Evolutionary conservation across 2,113 vertebrate species (phyloP).

Genomic region (Capreolus pygargus): DNA sequence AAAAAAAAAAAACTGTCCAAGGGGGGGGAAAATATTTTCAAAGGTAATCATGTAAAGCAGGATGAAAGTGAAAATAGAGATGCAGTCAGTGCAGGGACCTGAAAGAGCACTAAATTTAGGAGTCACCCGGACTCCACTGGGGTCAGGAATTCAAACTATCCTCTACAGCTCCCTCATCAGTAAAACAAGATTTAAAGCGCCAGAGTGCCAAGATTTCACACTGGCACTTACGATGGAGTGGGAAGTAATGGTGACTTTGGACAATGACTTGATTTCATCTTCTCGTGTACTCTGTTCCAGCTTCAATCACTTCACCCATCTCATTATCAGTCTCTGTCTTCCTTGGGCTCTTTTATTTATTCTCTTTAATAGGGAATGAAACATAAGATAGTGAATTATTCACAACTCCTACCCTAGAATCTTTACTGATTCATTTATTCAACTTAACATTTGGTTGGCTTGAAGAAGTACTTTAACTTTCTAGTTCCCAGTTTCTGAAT

Average conservation of each 20-base stretch:
- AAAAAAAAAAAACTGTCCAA: background rate
- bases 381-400: background rate
- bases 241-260: background rate
- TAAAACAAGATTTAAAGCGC: background rate
- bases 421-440: background rate
- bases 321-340: background rate
- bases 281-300: background rate
- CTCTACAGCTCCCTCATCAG: background rate
- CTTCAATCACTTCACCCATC: background rate
- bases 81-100: background rate
- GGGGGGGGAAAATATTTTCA: background rate
- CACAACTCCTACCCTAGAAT: background rate
- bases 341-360: background rate
- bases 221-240: background rate
- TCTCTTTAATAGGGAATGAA: background rate
- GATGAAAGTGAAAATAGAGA: background rate
- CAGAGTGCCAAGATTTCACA: background rate
- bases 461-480: background rate
- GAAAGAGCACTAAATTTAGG: background rate
- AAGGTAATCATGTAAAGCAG: background rate
- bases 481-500: background rate
- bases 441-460: background rate
- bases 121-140: fast-evolving
- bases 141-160: background rate
- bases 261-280: background rate